Conservation (phyloP, 2,113 vertebrate species). For the Notothenia coriiceps region DNA sequence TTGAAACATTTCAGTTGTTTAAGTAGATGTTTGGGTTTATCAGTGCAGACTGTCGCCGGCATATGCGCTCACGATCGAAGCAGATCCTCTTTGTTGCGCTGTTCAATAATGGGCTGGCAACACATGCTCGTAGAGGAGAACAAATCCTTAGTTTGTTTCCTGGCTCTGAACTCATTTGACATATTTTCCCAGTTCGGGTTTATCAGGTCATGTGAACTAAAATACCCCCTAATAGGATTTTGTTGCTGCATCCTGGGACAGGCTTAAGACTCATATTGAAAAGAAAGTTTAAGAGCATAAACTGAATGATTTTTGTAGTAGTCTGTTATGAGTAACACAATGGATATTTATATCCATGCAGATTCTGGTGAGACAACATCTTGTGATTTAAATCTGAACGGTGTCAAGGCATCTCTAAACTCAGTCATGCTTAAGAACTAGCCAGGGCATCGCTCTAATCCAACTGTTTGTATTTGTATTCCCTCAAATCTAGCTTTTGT, state of each 20-base stretch:
- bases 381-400: background rate
- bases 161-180: background rate
- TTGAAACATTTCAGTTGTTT: background rate
- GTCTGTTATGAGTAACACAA: background rate
- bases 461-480: background rate
- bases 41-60: background rate
- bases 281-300: background rate
- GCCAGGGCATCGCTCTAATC: background rate
- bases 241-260: background rate
- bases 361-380: background rate
- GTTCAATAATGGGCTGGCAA: background rate
- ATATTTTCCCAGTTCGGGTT: background rate
- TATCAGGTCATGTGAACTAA: background rate
- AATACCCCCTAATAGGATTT: background rate
- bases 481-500: conserved; percentile 19
- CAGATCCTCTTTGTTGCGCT: background rate
- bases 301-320: background rate
- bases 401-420: background rate
- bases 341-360: background rate
- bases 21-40: background rate
- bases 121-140: background rate
- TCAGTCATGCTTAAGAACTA: conserved; percentile 9
- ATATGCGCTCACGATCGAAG: background rate
- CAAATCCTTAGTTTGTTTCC: background rate
- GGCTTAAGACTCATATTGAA: background rate